These are phyloP conservation scores for Syngnathus typhle DNA, from an alignment of 2,113 vertebrate species.

Conservation along the genomic window DNA sequence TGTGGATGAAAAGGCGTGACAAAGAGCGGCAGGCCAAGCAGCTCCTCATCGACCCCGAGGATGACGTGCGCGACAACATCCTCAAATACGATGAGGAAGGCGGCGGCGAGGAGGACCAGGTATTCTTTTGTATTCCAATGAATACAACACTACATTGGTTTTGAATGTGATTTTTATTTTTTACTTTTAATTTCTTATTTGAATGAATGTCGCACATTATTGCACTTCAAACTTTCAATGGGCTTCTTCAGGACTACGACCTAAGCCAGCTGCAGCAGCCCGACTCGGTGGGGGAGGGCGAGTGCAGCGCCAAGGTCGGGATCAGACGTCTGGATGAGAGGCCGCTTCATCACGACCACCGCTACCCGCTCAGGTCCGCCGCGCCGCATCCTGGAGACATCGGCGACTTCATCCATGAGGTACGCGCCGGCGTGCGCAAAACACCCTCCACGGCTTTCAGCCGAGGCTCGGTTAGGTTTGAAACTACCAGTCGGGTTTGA, in stretches of 20 bases:
- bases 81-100: constrained; percentile 95
- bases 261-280: constrained; percentile 98
- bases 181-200: too few species aligned
- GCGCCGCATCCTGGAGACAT: constrained; percentile 96
- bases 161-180: too few species aligned
- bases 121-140: constrained; percentile 4
- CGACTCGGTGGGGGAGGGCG: constrained; percentile 87
- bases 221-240: too few species aligned
- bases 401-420: constrained; percentile 98
- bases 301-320: constrained; percentile 89
- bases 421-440: constrained; percentile 32
- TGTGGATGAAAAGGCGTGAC: constrained; percentile 96
- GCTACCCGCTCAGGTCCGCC: constrained; percentile 89
- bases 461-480: too few species aligned
- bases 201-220: too few species aligned
- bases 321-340: constrained; percentile 91
- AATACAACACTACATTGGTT: too few species aligned
- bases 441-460: too few species aligned
- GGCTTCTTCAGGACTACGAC: constrained; percentile 83
- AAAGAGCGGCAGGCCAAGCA: constrained; percentile 96
- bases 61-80: constrained; percentile 94
- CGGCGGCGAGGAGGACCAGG: constrained; percentile 80
- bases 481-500: neutral
- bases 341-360: constrained; percentile 90
- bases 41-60: constrained; percentile 93